Conservation (phyloP, 2,113 vertebrate genomes). For the Carassius gibelio region DNA sequence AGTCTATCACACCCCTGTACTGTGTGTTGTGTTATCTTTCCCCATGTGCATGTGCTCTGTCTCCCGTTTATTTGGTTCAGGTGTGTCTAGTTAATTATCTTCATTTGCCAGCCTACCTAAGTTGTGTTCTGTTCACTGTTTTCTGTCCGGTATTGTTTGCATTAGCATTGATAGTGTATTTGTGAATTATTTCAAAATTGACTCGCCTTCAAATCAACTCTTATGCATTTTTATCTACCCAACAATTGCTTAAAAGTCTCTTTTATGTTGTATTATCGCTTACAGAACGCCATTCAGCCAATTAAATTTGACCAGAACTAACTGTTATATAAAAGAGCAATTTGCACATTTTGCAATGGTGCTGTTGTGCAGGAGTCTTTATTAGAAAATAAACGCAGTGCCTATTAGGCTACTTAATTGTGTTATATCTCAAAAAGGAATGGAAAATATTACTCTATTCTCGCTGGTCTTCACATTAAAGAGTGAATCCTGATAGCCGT, state of each 20-base stretch:
- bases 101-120: too few relatives aligned
- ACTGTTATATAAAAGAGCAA: not conserved
- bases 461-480: not conserved
- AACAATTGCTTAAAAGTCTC: too few relatives aligned
- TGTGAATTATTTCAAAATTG: too few relatives aligned
- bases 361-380: not conserved
- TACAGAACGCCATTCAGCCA: not conserved
- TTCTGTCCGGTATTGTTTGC: too few relatives aligned
- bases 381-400: not conserved
- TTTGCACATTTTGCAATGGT: not conserved
- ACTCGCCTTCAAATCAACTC: not conserved
- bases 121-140: too few relatives aligned
- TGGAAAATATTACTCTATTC: not conserved
- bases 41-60: too few relatives aligned
- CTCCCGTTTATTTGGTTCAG: too few relatives aligned
- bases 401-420: slow-evolving; percentile 31
- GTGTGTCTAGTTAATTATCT: too few relatives aligned
- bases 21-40: too few relatives aligned
- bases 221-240: not conserved
- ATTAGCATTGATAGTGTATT: not conserved
- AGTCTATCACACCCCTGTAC: not conserved
- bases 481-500: slow-evolving; percentile 60
- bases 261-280: too few relatives aligned
- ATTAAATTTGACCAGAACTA: not conserved
- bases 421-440: slow-evolving; percentile 23